Base-by-base conservation (phyloP, 2,797 vertebrate species). In the Poecile montanus region DNA sequence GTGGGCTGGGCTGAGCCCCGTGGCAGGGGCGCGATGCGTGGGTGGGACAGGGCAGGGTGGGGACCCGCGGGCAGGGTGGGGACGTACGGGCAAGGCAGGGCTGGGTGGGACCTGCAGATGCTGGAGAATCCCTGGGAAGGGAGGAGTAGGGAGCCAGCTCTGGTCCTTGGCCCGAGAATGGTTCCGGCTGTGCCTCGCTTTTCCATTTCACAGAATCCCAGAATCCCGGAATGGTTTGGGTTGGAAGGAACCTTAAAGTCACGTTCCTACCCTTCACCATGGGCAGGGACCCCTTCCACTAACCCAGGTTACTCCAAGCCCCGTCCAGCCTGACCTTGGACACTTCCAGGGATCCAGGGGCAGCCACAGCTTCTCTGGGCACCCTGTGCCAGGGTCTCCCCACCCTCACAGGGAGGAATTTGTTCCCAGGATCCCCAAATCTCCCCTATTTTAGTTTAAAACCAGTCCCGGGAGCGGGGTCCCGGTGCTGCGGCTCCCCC, bases 401-500 rank as follows among this genome's bases (percentile, higher is more conserved):
- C 15, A 4, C 48, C 48, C 29, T 71, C 38, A 5, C 32, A 30
- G 21, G 26, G 32, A 21, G n/a, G 47, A 53, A 53, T 62, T 62
- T 18, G 32, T 45, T 14, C 57, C n/a, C 51, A 1, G 4, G 2
- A 25, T 15, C 34, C 36, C 66, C 60, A 57, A 66, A 74, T 36
- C 9, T 40, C 8, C 16, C 19, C 32, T 5, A 0, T 42, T 84
- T 84, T 8, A 14, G 26, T 20, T 50, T 3, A 11, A 58, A 50
- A 15, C 13, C 70, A 2, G 9, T 25, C 32, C 13, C 26, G 21
- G 30, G 7, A 4, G 16, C 9, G 61, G 60, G 22, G 50, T 66
- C 72, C 73, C 25, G 51, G 42, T 44, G 10, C 54, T 72, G 53
- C 4, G 61, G 89, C 96, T 67, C 97, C 96, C 96, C 95, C 97